Conservation (phyloP, 2,113 vertebrate species). For the Oreotrochilus melanogaster region DNA sequence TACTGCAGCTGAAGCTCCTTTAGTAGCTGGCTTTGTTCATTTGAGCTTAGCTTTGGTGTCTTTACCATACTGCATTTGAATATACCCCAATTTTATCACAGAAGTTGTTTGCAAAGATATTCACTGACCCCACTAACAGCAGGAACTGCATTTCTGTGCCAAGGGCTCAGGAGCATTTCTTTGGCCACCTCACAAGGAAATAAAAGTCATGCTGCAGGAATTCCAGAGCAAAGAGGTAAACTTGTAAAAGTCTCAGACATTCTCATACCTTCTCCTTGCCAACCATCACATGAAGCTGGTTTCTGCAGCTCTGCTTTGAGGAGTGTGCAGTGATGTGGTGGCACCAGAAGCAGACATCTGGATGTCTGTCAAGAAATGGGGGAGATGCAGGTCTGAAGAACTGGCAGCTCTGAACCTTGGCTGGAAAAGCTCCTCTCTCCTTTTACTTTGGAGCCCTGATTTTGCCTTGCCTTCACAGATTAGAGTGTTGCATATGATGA, state of each 20-base stretch:
- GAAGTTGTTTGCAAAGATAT: neutral
- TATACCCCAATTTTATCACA: neutral
- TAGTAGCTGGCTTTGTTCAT: neutral
- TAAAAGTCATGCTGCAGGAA: neutral
- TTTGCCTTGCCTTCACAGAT: slow-evolving; percentile 8
- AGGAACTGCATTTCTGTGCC: neutral
- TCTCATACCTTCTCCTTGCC: neutral
- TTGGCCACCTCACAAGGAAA: neutral
- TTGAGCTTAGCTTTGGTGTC: neutral
- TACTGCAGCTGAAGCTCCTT: neutral
- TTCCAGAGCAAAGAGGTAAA: neutral
- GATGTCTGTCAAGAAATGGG: neutral
- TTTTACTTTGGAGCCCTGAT: neutral
- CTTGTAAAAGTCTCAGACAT: neutral
- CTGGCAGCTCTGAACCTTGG: neutral
- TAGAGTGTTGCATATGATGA: slow-evolving; percentile 15
- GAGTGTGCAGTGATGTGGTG: neutral
- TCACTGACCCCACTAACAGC: neutral
- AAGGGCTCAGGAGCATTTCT: neutral
- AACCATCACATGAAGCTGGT: neutral
- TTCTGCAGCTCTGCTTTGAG: neutral
- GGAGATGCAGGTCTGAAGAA: neutral
- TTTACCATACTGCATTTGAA: neutral
- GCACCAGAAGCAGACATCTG: neutral
- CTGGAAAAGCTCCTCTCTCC: neutral